Evolutionary conservation across 2,113 vertebrate species (phyloP).

Genomic region (Illadopsis cleaveri): DNA sequence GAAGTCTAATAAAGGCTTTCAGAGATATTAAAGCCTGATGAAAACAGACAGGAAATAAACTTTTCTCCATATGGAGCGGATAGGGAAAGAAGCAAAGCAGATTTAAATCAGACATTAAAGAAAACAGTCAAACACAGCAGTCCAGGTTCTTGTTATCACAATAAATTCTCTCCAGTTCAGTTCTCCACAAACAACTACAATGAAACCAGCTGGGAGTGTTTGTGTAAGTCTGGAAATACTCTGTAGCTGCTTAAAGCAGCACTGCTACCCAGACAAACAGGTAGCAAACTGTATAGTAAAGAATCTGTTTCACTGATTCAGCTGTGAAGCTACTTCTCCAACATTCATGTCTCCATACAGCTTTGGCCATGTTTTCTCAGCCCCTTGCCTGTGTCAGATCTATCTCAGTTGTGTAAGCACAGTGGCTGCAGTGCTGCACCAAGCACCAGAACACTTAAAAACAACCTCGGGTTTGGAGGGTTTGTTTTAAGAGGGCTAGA

Average conservation of each 20-base stretch:
- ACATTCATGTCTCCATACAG: rapidly evolving
- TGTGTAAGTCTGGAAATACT: not conserved
- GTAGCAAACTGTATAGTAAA: not conserved
- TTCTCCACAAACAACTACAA: not conserved
- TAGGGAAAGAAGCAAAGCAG: not conserved
- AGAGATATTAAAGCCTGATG: slow-evolving; percentile 20
- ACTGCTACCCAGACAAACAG: not conserved
- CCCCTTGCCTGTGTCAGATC: not conserved
- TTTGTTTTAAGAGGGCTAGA: not conserved
- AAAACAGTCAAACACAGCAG: not conserved
- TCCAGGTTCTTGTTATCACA: not conserved
- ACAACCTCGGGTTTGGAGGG: not conserved
- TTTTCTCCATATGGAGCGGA: not conserved
- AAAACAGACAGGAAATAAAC: slow-evolving; percentile 27
- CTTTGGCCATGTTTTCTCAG: not conserved
- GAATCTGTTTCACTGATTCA: not conserved
- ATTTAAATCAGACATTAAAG: slow-evolving; percentile 10
- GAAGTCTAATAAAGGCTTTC: slow-evolving; percentile 21
- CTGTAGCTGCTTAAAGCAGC: not conserved
- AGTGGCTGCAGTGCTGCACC: not conserved
- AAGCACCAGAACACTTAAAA: not conserved
- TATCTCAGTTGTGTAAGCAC: not conserved
- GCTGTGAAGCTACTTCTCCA: not conserved
- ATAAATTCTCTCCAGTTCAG: not conserved
- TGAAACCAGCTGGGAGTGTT: not conserved